Conservation (phyloP, 2,113 vertebrate species). For the Chaetodon trifascialis region DNA sequence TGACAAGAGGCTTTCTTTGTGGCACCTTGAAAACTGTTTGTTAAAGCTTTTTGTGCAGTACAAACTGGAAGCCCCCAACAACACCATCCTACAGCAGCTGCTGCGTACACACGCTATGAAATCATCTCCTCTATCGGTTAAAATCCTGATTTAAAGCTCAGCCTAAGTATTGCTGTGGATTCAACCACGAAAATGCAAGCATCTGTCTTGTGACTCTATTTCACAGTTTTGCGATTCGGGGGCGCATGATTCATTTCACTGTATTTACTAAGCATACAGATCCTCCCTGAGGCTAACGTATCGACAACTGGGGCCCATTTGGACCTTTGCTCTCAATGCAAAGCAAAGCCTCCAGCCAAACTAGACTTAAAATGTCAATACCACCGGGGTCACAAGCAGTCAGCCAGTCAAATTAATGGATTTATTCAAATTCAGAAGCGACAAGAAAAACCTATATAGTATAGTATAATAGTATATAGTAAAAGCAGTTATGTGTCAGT, state of each 20-base stretch:
- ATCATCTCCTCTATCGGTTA: not conserved
- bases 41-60: not conserved
- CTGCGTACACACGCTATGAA: not conserved
- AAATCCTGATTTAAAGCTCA: constrained; percentile 21
- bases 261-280: constrained; percentile 40
- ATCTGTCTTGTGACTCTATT: constrained; percentile 32
- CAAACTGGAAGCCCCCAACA: no score
- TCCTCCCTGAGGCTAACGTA: constrained; percentile 39
- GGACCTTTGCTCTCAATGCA: constrained; percentile 49
- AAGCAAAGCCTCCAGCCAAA: constrained; percentile 46
- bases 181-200: constrained; percentile 28
- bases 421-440: constrained; percentile 25
- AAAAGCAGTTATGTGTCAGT: not conserved
- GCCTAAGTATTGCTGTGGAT: not conserved
- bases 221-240: constrained; percentile 44
- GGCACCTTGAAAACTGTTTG: no score
- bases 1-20: not conserved
- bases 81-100: not conserved
- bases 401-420: not conserved
- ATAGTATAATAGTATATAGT: not conserved
- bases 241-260: constrained; percentile 12
- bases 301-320: constrained; percentile 48
- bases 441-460: not conserved
- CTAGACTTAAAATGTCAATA: constrained; percentile 47
- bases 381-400: constrained; percentile 22